These are phyloP conservation scores for Octodonta nipae DNA, from an alignment of 2,888 invertebrate species.

Conservation along the genomic window DNA sequence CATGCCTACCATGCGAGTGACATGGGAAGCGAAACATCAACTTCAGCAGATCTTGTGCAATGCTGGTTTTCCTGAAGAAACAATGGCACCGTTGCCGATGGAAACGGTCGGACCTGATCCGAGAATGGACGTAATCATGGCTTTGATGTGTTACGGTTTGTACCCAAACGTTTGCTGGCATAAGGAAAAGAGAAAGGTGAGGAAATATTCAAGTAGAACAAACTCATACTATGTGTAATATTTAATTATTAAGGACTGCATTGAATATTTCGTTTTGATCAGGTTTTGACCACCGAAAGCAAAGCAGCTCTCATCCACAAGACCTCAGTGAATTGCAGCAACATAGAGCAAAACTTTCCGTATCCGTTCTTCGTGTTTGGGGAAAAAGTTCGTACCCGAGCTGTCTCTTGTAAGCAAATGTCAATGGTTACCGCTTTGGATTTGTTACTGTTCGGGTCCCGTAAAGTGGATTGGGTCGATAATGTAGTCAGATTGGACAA, in stretches of 20 bases:
- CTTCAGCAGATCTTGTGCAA: constrained; percentile 45
- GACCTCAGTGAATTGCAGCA: constrained; percentile 88
- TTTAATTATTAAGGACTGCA: too few species aligned
- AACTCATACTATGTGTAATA: background rate
- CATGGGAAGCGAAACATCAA: constrained; percentile 75
- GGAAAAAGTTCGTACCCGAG: constrained; percentile 91
- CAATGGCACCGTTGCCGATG: constrained; percentile 59
- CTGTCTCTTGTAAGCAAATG: constrained; percentile 91
- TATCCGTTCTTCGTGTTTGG: constrained; percentile 96
- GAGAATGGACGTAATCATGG: constrained; percentile 67
- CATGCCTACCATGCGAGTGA: constrained; percentile 77
- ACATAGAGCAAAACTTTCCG: constrained; percentile 68
- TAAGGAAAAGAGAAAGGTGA: constrained; percentile 83
- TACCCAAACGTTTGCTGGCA: constrained; percentile 95
- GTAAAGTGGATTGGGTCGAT: constrained; percentile 70
- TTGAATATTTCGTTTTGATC: constrained; percentile 11
- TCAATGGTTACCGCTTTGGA: constrained; percentile 88
- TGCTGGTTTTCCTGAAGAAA: constrained; percentile 82
- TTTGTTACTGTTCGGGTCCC: constrained; percentile 79
- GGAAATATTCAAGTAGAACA: background rate
- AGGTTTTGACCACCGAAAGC: constrained; percentile 87
- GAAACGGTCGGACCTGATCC: constrained; percentile 67
- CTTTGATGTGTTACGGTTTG: constrained; percentile 76
- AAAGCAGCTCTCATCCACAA: constrained; percentile 92
- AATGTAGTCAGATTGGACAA: constrained; percentile 73